These are phyloP conservation scores for Poliocrania exsul DNA, from an alignment of 2,797 vertebrate genomes.

Conservation along the genomic window DNA sequence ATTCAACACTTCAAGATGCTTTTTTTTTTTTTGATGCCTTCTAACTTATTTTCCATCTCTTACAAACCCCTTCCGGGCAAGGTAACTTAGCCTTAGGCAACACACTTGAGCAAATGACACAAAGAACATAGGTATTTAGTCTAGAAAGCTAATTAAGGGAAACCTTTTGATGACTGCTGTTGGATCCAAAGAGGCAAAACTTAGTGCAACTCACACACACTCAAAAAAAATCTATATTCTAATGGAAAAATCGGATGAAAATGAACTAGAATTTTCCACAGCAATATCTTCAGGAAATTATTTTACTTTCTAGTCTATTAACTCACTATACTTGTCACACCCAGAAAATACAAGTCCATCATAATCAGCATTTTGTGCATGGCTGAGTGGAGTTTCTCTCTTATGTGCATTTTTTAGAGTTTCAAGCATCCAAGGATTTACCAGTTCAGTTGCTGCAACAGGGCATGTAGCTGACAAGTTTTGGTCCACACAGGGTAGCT, in stretches of 20 bases:
- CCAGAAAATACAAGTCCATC: background rate
- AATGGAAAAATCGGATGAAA: background rate
- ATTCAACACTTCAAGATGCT: background rate
- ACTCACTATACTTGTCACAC: background rate
- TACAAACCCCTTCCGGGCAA: background rate
- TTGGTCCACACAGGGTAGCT: background rate
- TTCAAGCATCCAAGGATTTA: background rate
- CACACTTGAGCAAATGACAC: background rate
- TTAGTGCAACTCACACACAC: background rate
- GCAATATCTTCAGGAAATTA: background rate
- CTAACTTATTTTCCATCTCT: background rate
- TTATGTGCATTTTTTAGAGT: background rate
- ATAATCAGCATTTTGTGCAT: rapidly evolving
- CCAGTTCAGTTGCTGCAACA: background rate
- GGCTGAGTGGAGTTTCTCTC: background rate
- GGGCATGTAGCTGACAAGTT: background rate
- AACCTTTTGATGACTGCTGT: background rate
- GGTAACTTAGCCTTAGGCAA: background rate
- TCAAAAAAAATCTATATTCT: background rate
- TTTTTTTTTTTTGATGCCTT: background rate
- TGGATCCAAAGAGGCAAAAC: background rate
- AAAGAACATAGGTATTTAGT: background rate
- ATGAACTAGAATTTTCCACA: background rate
- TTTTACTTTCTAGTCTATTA: background rate
- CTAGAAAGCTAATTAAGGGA: background rate